Conservation (phyloP, 1,140 invertebrate species). For the Nylanderia fulva region DNA sequence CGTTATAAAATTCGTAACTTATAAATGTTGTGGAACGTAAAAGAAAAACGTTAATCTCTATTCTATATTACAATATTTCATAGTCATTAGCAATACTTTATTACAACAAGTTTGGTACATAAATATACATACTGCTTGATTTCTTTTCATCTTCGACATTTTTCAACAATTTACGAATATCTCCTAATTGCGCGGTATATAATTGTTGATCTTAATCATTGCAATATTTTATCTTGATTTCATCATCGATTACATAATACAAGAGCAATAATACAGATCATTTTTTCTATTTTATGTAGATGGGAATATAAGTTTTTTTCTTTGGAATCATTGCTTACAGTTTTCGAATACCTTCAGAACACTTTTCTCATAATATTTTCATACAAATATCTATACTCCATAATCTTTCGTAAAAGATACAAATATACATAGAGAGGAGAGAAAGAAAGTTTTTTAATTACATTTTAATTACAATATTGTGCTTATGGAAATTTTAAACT, state of each 20-base stretch:
- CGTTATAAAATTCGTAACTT: no score
- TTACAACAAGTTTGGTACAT: conserved; percentile 84
- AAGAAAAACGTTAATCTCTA: neutral
- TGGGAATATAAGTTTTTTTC: conserved; percentile 43
- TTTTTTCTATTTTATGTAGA: conserved; percentile 23
- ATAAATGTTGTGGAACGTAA: neutral
- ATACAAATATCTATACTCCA: neutral
- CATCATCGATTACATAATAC: conserved; percentile 57
- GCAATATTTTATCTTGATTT: conserved; percentile 53
- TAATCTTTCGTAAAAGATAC: conserved; percentile 22
- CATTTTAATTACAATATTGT: conserved; percentile 50
- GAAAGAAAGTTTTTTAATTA: neutral
- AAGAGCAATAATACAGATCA: conserved; percentile 45
- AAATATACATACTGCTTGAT: conserved; percentile 83
- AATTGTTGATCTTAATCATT: conserved; percentile 44
- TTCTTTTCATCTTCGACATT: conserved; percentile 71
- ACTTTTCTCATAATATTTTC: conserved; percentile 17
- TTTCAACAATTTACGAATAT: conserved; percentile 73
- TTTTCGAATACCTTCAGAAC: conserved; percentile 9
- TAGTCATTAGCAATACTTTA: conserved; percentile 81
- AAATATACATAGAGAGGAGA: neutral
- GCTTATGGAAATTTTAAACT: conserved; percentile 45
- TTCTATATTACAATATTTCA: conserved; percentile 67
- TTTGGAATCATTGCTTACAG: conserved; percentile 41
- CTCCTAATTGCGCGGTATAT: conserved; percentile 48